Conservation (phyloP, 2,888 invertebrate genomes). For the Stenodema calcarata region DNA sequence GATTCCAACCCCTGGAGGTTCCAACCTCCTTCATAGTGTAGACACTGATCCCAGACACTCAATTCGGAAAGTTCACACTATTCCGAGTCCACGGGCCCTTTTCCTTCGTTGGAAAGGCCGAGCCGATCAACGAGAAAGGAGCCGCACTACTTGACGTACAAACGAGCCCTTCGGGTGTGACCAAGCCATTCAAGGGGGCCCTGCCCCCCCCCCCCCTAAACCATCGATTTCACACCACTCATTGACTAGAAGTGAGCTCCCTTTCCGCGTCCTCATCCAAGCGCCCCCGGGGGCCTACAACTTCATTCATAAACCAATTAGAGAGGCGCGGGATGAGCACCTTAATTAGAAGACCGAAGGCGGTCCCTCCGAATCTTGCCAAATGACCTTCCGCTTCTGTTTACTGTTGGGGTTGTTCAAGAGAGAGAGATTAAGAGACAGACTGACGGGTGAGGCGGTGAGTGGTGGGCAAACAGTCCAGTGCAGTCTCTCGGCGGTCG, state of each 20-base stretch:
- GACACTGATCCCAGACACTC: background rate
- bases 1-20: background rate
- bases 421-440: no score
- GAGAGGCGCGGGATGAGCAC: constrained; percentile 15
- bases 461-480: no score
- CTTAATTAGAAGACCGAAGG: constrained; percentile 1
- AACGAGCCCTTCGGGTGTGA: constrained; percentile 18
- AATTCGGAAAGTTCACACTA: background rate
- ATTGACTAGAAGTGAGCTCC: constrained; percentile 5
- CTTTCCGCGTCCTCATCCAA: background rate
- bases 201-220: no score
- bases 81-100: background rate
- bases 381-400: constrained; percentile 3
- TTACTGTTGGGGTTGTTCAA: background rate
- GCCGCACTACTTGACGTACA: background rate
- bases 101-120: background rate
- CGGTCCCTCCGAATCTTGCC: background rate
- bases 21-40: background rate
- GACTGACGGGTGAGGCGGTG: no score
- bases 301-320: constrained; percentile 42
- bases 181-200: background rate
- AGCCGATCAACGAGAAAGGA: background rate
- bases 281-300: constrained; percentile 14
- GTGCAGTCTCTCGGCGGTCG: no score
- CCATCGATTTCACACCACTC: constrained; percentile 38